Percentiles rank a stretch among this genome's conserved stretches.
phyloP scores from a whole-genome alignment of 2,113 vertebrate species.

The Syngnathus floridae region DNA sequence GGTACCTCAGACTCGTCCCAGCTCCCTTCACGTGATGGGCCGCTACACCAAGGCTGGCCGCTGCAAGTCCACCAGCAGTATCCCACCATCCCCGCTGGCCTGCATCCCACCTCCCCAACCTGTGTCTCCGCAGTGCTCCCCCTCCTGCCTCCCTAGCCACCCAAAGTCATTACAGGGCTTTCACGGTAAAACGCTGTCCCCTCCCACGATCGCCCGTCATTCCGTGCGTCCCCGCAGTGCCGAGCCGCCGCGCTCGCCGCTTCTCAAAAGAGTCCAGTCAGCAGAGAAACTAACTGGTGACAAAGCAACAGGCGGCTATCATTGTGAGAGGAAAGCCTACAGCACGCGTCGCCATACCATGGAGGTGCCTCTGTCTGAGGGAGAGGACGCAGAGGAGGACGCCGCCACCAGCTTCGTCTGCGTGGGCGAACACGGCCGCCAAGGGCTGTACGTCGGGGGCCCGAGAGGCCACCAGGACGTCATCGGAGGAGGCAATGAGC shows the following conservation, averaged over 20 bases:
- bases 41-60: slow-evolving; percentile 81
- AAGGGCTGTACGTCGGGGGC: slow-evolving; percentile 54
- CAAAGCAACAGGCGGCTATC: slow-evolving; percentile 68
- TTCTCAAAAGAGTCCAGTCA: slow-evolving; percentile 83
- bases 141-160: slow-evolving; percentile 73
- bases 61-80: slow-evolving; percentile 90
- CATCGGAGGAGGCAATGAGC: slow-evolving; percentile 40
- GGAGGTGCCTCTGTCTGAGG: slow-evolving; percentile 65
- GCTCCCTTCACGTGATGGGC: slow-evolving; percentile 84
- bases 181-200: slow-evolving; percentile 79
- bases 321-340: slow-evolving; percentile 68
- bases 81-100: slow-evolving; percentile 88
- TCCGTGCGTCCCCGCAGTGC: slow-evolving; percentile 72
- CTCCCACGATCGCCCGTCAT: slow-evolving; percentile 79
- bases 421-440: slow-evolving; percentile 63
- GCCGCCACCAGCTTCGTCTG: slow-evolving; percentile 53
- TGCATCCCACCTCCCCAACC: slow-evolving; percentile 81
- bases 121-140: slow-evolving; percentile 80
- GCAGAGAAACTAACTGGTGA: slow-evolving; percentile 81
- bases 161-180: slow-evolving; percentile 73
- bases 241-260: slow-evolving; percentile 77
- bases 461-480: slow-evolving; percentile 55
- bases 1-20: slow-evolving; percentile 84
- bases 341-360: slow-evolving; percentile 67
- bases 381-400: slow-evolving; percentile 57